phyloP scores from a whole-genome alignment of 1,140 invertebrate species.

The Palaemon carinicauda region DNA sequence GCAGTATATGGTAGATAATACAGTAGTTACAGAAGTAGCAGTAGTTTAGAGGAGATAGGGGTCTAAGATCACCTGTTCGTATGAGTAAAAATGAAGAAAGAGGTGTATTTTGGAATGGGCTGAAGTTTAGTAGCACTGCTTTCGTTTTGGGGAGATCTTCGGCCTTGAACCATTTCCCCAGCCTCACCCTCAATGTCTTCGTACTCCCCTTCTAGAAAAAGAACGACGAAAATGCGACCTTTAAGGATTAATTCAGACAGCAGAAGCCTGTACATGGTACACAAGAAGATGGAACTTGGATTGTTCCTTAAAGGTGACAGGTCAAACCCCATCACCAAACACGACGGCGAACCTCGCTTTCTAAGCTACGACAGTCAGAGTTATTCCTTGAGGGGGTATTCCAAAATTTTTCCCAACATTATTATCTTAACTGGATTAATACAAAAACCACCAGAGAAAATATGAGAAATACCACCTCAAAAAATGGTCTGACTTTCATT shows the following conservation, averaged over 20 bases:
- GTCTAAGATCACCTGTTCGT: conserved; percentile 82
- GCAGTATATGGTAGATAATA: conserved; percentile 39
- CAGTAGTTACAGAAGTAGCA: conserved; percentile 42
- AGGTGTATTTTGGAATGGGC: conserved; percentile 92
- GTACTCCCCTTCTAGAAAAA: conserved; percentile 62
- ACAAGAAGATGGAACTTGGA: conserved; percentile 3
- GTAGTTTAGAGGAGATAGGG: conserved; percentile 25
- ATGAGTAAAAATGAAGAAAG: conserved; percentile 96
- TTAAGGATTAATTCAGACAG: conserved; percentile 17
- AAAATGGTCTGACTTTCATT: too few relatives aligned
- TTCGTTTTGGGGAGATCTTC: conserved; percentile 83
- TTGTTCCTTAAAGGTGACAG: neutral
- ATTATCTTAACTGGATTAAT: too few relatives aligned
- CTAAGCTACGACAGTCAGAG: neutral
- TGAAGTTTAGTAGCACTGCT: conserved; percentile 80
- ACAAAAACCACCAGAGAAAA: too few relatives aligned
- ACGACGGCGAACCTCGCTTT: neutral
- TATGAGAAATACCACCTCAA: too few relatives aligned
- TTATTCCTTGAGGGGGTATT: neutral
- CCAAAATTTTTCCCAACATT: neutral
- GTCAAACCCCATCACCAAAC: neutral
- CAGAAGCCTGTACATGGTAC: conserved; percentile 5
- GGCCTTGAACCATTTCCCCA: conserved; percentile 65
- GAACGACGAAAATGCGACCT: conserved; percentile 19
- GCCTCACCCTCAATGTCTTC: conserved; percentile 66